Conservation (phyloP, 2,113 vertebrate species). For the Brachypteracias leptosomus region DNA sequence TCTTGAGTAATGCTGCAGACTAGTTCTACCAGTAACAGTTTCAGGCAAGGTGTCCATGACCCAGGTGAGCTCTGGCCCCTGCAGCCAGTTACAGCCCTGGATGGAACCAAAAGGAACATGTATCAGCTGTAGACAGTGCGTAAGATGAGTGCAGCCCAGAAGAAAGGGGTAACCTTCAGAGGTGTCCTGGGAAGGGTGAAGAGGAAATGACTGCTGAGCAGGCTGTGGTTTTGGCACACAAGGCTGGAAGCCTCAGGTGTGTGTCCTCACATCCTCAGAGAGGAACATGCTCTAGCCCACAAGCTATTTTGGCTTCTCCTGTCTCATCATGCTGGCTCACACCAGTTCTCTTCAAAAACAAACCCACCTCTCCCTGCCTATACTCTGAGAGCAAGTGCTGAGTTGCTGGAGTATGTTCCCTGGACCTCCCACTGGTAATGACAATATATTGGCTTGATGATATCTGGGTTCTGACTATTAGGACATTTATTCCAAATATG, state of each 20-base stretch:
- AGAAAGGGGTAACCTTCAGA: neutral
- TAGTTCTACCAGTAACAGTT: neutral
- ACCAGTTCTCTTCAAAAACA: neutral
- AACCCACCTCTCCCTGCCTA: neutral
- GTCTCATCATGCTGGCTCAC: neutral
- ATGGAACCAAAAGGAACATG: rapidly evolving
- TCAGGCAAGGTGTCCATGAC: neutral
- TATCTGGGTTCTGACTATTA: neutral
- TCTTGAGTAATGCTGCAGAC: neutral
- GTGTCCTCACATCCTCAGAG: no score
- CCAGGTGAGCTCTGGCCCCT: neutral
- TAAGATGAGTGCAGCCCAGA: neutral
- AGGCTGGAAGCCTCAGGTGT: neutral
- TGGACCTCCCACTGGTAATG: neutral
- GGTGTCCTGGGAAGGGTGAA: neutral
- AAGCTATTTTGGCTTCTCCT: neutral
- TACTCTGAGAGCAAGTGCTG: neutral
- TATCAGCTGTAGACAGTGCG: neutral
- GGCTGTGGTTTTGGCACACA: neutral
- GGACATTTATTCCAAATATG: neutral
- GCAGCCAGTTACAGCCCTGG: neutral
- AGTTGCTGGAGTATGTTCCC: neutral
- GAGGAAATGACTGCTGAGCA: neutral
- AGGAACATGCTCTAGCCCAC: neutral
- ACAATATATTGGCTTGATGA: neutral